A percentile compares a stretch with the other conserved stretches of the same genome.
These are phyloP conservation scores for Laticauda colubrina DNA, from an alignment of 2,113 vertebrate genomes.

Conservation along the genomic window DNA sequence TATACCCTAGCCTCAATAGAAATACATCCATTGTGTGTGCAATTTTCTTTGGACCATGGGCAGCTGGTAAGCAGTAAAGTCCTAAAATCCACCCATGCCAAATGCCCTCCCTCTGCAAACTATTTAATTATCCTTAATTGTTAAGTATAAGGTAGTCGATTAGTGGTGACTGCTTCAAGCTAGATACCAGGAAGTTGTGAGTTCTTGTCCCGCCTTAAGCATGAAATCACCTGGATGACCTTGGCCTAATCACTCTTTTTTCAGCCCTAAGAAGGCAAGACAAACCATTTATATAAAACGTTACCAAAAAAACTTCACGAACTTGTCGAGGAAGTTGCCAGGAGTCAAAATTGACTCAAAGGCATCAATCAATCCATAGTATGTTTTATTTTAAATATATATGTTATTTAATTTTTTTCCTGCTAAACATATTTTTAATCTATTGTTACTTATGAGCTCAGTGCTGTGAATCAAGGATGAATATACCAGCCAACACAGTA, in stretches of 20 bases:
- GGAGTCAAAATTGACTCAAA: not conserved
- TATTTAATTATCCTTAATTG: not conserved
- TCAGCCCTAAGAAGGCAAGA: not conserved
- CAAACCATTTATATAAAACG: not conserved
- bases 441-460: not conserved
- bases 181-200: not conserved
- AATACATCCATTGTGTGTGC: not conserved
- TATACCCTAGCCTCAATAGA: not conserved
- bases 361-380: not conserved
- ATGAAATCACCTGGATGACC: not conserved
- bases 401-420: not conserved
- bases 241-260: not conserved
- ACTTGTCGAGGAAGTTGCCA: not conserved
- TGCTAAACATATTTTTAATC: not conserved
- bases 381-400: not conserved
- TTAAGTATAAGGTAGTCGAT: not conserved
- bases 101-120: not conserved
- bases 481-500: not conserved
- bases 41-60: not conserved
- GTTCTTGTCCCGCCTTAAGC: not conserved
- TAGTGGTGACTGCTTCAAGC: not conserved
- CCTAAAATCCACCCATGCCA: not conserved
- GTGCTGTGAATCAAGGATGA: not conserved
- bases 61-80: not conserved
- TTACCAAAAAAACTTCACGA: not conserved